A percentile compares a stretch with the other conserved stretches of the same genome.
Conservation (phyloP, 2,888 invertebrate genomes). For the Perizoma affinitatum region DNA sequence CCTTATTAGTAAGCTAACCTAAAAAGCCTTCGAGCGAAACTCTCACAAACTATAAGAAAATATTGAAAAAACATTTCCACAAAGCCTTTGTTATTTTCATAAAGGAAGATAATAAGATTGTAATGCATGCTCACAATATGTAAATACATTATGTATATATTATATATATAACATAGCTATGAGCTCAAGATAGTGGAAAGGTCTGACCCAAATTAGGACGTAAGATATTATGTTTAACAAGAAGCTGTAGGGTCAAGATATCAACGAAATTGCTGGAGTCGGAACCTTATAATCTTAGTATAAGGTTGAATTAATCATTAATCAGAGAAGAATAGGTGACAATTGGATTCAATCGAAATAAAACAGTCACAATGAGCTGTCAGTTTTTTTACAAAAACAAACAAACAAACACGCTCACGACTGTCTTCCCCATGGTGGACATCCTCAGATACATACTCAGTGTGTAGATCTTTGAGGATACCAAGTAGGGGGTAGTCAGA, state of each 20-base stretch:
- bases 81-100: conserved; percentile 28
- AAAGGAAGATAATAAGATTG: conserved; percentile 31
- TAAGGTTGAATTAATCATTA: conserved; percentile 10
- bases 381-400: too few species aligned
- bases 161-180: conserved; percentile 27
- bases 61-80: conserved; percentile 12
- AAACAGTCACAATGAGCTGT: too few species aligned
- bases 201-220: conserved; percentile 42
- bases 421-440: too few species aligned
- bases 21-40: conserved; percentile 1
- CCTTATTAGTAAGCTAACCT: too few species aligned
- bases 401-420: too few species aligned
- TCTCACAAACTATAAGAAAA: conserved; percentile 7
- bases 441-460: too few species aligned
- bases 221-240: conserved; percentile 42
- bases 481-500: too few species aligned
- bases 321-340: conserved; percentile 10
- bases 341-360: conserved; percentile 21
- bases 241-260: conserved; percentile 36
- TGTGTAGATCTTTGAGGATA: too few species aligned
- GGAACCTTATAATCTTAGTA: conserved; percentile 13
- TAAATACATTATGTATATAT: conserved; percentile 27
- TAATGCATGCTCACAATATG: conserved; percentile 30
- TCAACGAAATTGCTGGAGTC: conserved; percentile 1
- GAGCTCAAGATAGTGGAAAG: conserved; percentile 35